Conservation (phyloP, 2,113 vertebrate species). For the rabbit (Oryctolagus cuniculus) region mOryCun1.1 NC_091435.1:57299501-57300000, state of each 20-base stretch:
- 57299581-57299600: background rate
- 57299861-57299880: conserved; percentile 71
- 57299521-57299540: background rate
- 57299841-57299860: conserved; percentile 75
- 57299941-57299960: conserved; percentile 77
- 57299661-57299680: conserved; percentile 34
- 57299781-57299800: conserved; percentile 74
- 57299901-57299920: conserved; percentile 60
- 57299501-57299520: background rate
- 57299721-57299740: conserved; percentile 56
- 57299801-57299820: conserved; percentile 70
- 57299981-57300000: conserved; percentile 75
- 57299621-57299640: background rate
- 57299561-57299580: background rate
- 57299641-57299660: background rate
- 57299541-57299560: background rate
- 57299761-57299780: conserved; percentile 59
- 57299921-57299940: conserved; percentile 69
- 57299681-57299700: background rate
- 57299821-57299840: conserved; percentile 80
- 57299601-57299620: background rate
- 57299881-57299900: conserved; percentile 78
- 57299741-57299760: background rate
- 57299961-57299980: conserved; percentile 64
- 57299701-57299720: background rate